These are phyloP conservation scores for Temnothorax rugatulus DNA, from an alignment of 2,888 invertebrate species.

Conservation along the genomic window DNA sequence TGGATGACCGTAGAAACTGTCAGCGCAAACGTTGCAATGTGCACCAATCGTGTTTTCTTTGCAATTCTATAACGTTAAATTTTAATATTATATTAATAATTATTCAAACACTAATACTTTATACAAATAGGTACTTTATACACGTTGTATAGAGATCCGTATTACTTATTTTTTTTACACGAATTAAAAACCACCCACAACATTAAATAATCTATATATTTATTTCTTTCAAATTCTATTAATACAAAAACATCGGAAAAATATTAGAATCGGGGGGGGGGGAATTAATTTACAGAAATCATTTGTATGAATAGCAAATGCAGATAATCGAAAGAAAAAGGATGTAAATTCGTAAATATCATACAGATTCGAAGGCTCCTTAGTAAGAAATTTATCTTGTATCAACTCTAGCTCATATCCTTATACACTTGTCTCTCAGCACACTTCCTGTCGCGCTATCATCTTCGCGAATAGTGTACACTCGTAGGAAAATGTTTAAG, in stretches of 20 bases:
- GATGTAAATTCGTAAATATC: neutral
- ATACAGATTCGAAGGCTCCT: neutral
- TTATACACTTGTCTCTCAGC: slow-evolving; percentile 28
- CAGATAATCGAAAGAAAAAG: slow-evolving; percentile 2
- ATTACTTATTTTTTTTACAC: neutral
- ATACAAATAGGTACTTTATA: neutral
- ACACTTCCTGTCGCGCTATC: slow-evolving; percentile 38
- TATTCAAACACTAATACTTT: neutral
- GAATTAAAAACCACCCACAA: neutral
- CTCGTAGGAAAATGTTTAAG: slow-evolving; percentile 31
- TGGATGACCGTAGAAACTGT: slow-evolving; percentile 95
- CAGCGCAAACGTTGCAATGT: slow-evolving; percentile 94
- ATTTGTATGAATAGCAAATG: neutral
- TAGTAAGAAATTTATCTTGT: slow-evolving; percentile 18
- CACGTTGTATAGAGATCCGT: neutral
- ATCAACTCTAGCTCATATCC: slow-evolving; percentile 20
- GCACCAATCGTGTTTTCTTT: slow-evolving; percentile 93
- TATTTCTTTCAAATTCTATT: neutral
- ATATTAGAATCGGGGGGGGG: too few relatives aligned
- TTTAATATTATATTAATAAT: neutral
- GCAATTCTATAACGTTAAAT: slow-evolving; percentile 90
- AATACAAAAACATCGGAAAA: neutral
- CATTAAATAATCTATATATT: neutral
- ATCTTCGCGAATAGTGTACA: slow-evolving; percentile 31
- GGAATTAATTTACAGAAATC: neutral